phyloP scores from a whole-genome alignment of 2,888 invertebrate species.

The Tipula vernalis region DNA sequence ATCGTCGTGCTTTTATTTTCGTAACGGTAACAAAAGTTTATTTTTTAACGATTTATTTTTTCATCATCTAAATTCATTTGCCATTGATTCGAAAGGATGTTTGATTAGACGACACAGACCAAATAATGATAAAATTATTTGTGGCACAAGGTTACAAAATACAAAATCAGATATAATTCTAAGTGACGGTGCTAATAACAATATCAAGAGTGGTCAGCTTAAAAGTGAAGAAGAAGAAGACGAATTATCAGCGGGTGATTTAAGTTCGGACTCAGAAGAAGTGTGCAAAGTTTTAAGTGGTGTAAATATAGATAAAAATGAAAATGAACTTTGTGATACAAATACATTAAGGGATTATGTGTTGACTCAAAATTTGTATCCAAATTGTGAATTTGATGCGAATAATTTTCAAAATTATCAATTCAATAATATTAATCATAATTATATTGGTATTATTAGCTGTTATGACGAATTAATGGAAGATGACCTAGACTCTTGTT shows the following conservation, averaged over 20 bases:
- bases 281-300: slow-evolving; percentile 16
- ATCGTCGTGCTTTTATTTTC: not conserved
- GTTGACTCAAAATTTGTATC: slow-evolving; percentile 12
- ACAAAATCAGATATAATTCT: not conserved
- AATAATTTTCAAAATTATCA: slow-evolving; percentile 16
- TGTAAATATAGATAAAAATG: not conserved
- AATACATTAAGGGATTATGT: not conserved
- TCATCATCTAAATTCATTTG: not conserved
- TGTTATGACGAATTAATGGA: slow-evolving; percentile 33
- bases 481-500: not conserved
- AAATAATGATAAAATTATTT: not conserved
- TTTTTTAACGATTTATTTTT: not conserved
- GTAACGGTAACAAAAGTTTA: not conserved
- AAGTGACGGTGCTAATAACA: not conserved
- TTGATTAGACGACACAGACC: not conserved
- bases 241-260: slow-evolving; percentile 12
- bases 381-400: slow-evolving; percentile 20
- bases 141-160: not conserved
- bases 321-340: slow-evolving; percentile 5
- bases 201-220: too few species aligned
- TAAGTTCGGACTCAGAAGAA: slow-evolving; percentile 18
- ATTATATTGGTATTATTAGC: slow-evolving; percentile 15
- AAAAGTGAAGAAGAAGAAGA: not conserved
- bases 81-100: not conserved
- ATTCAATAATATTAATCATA: not conserved